Evolutionary conservation across 1,140 invertebrate species (phyloP), one percentile per base, ranked within the genome.

Genomic region (Diploscapter pachys): DNA sequence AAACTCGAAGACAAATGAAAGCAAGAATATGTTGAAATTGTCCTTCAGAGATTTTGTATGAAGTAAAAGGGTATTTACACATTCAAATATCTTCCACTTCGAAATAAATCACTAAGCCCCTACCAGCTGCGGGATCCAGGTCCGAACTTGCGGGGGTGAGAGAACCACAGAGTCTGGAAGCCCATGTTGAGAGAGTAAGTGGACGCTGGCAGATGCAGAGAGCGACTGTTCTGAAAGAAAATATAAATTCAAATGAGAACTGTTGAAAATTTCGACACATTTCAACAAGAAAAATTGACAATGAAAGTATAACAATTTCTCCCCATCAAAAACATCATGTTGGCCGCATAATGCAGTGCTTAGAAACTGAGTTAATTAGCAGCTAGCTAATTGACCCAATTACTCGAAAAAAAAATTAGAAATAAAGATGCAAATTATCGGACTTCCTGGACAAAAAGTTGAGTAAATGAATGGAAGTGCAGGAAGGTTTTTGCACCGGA

Each of bases 111-210:
- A 52, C n/a, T 53, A 53, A 2, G 76, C 89, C 89, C 89, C 89
- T 90, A 96, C 94, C 94, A 98, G 81, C 91, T 92, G 83, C 95
- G 90, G 51, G 94, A 96, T 86, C 95, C 95, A 88, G 95, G 93
- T 68, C 95, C 95, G 86, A 94, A 98, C 90, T 94, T 96, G 83
- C 93, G 90, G 54, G 95, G 94, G 88, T 96, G 95, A 83, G 93
- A 93, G 86, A 93, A 96, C 93, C 93, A 96, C 86, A 97, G 93
- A 89, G 95, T 96, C 87, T 91, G 90, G 89, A 95, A 94, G 90
- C 94, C 95, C 95, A 98, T 98, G 86, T 88, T 90, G 82, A 78
- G 57, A 31, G 31, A 31, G 31, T 31, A 31, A 1, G 31, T 31
- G 31, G 31, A 31, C 31, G 31, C 31, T 31, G 31, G 31, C 31